Conservation (phyloP, 2,113 vertebrate species). For the Isichthys henryi region DNA sequence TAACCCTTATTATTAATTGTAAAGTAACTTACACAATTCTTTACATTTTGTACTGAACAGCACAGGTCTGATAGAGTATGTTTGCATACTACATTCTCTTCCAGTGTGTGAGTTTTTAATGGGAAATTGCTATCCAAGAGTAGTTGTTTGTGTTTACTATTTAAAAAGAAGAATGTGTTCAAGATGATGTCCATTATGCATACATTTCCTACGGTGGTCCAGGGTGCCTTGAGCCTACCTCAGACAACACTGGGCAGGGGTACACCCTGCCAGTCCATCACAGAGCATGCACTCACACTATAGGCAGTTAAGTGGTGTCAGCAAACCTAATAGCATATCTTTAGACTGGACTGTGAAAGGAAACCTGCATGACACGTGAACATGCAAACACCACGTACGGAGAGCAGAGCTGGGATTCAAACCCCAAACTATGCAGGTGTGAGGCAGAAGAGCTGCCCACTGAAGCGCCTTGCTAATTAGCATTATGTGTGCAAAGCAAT, state of each 20-base stretch:
- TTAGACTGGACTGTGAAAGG: not conserved
- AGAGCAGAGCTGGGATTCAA: not conserved
- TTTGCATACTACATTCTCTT: not conserved
- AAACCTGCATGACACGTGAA: not conserved
- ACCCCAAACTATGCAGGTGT: not conserved
- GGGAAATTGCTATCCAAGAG: not conserved
- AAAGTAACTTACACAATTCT: not conserved
- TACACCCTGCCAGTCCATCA: not conserved
- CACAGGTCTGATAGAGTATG: not conserved
- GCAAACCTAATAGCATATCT: not conserved
- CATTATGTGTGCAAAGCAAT: not conserved
- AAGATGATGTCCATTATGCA: not conserved
- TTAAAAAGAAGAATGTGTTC: not conserved
- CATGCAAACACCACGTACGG: not conserved
- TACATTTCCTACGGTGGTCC: not conserved
- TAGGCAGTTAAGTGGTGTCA: not conserved
- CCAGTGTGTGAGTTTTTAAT: not conserved
- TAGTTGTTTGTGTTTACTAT: not conserved
- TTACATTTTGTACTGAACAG: not conserved
- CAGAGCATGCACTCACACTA: not conserved
- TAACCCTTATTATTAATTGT: not conserved
- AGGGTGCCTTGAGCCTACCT: not conserved
- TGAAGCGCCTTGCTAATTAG: not conserved
- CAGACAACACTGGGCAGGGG: not conserved
- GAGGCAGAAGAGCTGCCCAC: not conserved